phyloP scores from a whole-genome alignment of 2,113 vertebrate genomes.

The Rafetus swinhoei region DNA sequence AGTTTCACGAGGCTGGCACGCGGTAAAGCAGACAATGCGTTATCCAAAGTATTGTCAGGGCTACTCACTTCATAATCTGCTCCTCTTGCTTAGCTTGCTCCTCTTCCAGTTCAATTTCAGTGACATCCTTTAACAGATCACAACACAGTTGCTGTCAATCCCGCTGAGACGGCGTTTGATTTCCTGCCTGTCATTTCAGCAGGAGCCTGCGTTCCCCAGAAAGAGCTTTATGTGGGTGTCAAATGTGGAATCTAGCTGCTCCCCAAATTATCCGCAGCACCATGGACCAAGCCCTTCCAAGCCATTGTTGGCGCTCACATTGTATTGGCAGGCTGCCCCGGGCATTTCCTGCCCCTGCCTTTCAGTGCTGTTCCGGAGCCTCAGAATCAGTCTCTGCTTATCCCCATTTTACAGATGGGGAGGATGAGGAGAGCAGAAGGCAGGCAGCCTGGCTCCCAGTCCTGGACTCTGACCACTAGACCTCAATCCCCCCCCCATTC shows the following conservation, averaged over 20 bases:
- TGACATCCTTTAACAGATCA: conserved; percentile 87
- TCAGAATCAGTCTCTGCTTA: fast-evolving
- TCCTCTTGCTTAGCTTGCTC: conserved; percentile 91
- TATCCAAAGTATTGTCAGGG: background rate
- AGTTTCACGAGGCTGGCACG: background rate
- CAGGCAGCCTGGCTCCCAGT: background rate
- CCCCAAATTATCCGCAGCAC: background rate
- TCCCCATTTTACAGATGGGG: background rate
- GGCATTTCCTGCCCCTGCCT: background rate
- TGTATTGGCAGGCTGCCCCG: background rate
- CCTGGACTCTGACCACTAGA: fast-evolving
- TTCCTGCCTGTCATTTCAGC: background rate
- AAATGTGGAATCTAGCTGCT: background rate
- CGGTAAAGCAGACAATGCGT: background rate
- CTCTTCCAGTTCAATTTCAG: conserved; percentile 88
- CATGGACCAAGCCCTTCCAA: background rate
- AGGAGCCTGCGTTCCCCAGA: background rate
- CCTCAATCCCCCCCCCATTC: background rate
- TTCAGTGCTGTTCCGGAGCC: background rate
- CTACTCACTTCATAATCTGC: conserved; percentile 89
- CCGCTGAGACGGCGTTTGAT: background rate
- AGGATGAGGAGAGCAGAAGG: background rate
- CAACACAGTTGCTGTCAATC: background rate
- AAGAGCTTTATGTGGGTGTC: background rate
- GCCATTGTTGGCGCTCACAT: background rate